Percentiles rank a stretch among this genome's conserved stretches.
Conservation (phyloP, 2,113 vertebrate genomes). For the Notothenia coriiceps region DNA sequence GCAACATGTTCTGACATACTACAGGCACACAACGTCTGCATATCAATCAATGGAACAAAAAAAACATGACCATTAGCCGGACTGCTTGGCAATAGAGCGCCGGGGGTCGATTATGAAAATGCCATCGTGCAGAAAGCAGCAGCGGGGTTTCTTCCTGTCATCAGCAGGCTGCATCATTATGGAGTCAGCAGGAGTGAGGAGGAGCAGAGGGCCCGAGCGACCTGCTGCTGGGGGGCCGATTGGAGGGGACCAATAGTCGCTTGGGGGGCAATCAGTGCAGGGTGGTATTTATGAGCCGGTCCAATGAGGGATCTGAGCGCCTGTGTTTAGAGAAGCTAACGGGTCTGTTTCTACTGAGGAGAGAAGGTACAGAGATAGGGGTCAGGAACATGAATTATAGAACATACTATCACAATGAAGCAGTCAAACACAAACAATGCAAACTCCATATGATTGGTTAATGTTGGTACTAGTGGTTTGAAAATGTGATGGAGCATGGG, state of each 20-base stretch:
- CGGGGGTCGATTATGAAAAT: slow-evolving; percentile 3
- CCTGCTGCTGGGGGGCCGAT: slow-evolving; percentile 13
- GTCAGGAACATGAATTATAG: neutral
- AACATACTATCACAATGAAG: neutral
- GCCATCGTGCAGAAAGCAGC: slow-evolving; percentile 21
- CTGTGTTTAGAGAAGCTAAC: slow-evolving; percentile 30
- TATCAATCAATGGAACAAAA: neutral
- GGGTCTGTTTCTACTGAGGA: slow-evolving; percentile 2
- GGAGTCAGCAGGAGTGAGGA: slow-evolving; percentile 27
- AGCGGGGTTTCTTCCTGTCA: slow-evolving; percentile 53
- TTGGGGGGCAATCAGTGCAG: neutral
- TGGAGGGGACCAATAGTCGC: neutral
- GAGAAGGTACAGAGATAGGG: neutral
- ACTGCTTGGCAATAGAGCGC: neutral
- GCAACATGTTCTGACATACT: neutral
- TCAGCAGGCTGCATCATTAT: slow-evolving; percentile 45
- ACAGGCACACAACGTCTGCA: too few species aligned
- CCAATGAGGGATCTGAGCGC: neutral
- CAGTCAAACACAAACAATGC: too few species aligned
- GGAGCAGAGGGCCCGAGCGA: slow-evolving; percentile 1
- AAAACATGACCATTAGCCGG: neutral
- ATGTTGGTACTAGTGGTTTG: too few species aligned
- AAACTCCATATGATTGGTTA: too few species aligned
- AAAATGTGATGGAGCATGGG: too few species aligned
- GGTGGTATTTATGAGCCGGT: neutral